Base-by-base conservation (phyloP, 1,140 invertebrate species). In the Drosophila biarmipes region DNA sequence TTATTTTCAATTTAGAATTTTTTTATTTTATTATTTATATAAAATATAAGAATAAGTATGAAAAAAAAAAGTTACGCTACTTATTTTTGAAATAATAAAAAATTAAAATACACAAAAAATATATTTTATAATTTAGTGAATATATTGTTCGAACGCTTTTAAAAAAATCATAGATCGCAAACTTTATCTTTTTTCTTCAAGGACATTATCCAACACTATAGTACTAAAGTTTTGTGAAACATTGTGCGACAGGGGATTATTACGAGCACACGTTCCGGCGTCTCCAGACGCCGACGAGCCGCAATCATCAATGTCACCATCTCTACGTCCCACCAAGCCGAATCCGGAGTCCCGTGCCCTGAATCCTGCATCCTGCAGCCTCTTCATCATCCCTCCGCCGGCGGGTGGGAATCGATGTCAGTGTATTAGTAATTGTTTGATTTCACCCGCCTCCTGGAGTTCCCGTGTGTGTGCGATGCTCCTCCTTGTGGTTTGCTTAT, bases 241-340 rank as follows among this genome's bases (percentile, higher is more conserved):
- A 24, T 14, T 57, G 53, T 76, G 54, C 64, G 52, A 56, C 56
- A 55, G 63, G 21, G 72, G 82, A 89, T 89, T 87, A 87, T 87
- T 79, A 82, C 72, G 79, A 82, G 84, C 84, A 80, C 84, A 87
- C 84, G 84, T 89, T 89, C 64, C 58, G 80, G 71, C 82, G 78
- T 82, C 84, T 87, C 74, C 74, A 87, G 82, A 79, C 81, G 71
- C 58, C 78, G 51, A 42, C 79, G 45, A 82, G 81, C 68, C 81
- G 69, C 82, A 81, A 87, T 87, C 82, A 87, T 87, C 82, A 87
- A 86, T 86, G 82, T 87, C 79, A 78, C 40, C 80, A 57, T 49
- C 66, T 42, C 52, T 35, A 31, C 57, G n/a, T 17, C 14, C 21
- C 49, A 24, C 8, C 3, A 11, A n/a, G 29, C 43, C 24, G 17